Base-by-base conservation (phyloP, 2,888 invertebrate species). In the Hecatera dysodea region DNA sequence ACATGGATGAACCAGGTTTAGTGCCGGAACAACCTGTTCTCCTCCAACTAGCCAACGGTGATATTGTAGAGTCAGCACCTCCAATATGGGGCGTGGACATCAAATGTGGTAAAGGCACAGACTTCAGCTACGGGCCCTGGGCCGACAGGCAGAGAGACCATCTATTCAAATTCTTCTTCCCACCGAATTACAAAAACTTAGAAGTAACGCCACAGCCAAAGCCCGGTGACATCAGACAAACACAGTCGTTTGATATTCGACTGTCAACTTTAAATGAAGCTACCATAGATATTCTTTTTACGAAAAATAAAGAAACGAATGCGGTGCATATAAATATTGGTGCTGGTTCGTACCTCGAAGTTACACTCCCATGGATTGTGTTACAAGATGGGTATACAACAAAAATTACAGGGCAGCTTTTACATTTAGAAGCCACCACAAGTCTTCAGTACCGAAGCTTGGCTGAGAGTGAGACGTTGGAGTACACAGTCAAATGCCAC, bases 71-170 rank as follows among this genome's bases (percentile, higher is more conserved):
- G 90, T 98, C 98, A 6, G 98, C 98, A 67, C 98, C 99, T 15
- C 99, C 99, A 0, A 98, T 99, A 84, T 99, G 99, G 98, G 99
- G 99, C 9, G 97, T 99, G 19, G 99, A 99, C 91, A 98, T 99
- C 67, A 99, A 99, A 92, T 98, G 99, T 90, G 98, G 99, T 0
- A 99, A 99, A 94, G 99, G 98, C 80, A 98, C 98, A 4, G 98
- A 99, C 90, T 98, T 99, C 87, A 99, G 99, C 92, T 99, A 99
- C 90, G 99, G 99, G 0, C 99, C 99, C 0, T 99, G 99, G 99
- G 99, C 99, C 5, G 99, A 99, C 91, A 97, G 99, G 63, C 99
- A 99, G 91, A 97, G 99, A 79, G 99, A 99, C 90, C 98, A 98
- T 93, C 96, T 99, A 44, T 99, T 98, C 94, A 98, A 98, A 93